Percentiles rank a stretch among this genome's conserved stretches.
These are phyloP conservation scores for Rhopalosiphum padi DNA, from an alignment of 1,140 invertebrate species.

Conservation along the genomic window DNA sequence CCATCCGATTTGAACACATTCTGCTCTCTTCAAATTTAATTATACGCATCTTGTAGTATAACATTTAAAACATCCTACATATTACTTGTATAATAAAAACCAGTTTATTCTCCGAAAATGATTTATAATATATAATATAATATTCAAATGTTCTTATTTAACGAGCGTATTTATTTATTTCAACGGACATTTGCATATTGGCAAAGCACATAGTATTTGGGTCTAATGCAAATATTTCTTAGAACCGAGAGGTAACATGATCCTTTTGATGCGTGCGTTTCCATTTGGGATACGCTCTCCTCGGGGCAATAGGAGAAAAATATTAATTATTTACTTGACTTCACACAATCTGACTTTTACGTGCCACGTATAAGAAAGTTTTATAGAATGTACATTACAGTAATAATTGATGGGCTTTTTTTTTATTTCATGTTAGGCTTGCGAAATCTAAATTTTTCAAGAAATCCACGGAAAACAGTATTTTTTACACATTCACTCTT, in stretches of 20 bases:
- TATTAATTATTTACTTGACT: constrained; percentile 8
- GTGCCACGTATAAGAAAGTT: neutral
- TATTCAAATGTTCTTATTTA: neutral
- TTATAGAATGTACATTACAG: neutral
- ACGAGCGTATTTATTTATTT: constrained; percentile 10
- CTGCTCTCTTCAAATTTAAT: neutral
- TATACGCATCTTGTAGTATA: neutral
- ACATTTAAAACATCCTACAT: neutral
- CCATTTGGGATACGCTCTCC: neutral
- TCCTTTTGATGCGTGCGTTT: neutral
- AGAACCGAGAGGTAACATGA: neutral
- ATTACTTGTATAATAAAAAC: neutral
- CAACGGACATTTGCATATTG: neutral
- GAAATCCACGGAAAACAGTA: neutral
- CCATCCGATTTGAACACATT: neutral
- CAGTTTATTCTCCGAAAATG: neutral
- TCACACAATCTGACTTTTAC: neutral
- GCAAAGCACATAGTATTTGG: neutral
- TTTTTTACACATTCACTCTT: neutral
- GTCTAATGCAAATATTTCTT: neutral
- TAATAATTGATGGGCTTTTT: neutral
- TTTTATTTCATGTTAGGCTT: neutral
- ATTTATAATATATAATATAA: neutral
- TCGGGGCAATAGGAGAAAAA: neutral
- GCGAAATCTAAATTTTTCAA: neutral